Conservation (phyloP, 2,113 vertebrate species). For the Pseudopodoces humilis region DNA sequence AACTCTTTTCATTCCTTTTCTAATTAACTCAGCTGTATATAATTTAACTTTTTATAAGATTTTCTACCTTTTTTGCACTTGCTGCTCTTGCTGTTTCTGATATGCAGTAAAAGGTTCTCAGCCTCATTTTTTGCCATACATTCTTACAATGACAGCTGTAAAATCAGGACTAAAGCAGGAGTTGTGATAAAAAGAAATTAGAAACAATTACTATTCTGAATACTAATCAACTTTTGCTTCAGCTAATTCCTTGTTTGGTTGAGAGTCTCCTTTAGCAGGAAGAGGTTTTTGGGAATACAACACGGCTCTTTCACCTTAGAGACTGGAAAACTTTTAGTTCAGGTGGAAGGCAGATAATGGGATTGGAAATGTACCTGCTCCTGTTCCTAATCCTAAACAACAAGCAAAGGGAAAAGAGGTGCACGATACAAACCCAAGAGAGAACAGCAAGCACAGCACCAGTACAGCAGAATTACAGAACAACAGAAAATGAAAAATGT, state of each 20-base stretch:
- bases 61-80: background rate
- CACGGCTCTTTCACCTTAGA: background rate
- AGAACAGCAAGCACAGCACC: background rate
- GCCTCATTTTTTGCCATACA: background rate
- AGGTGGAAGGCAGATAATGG: background rate
- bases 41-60: background rate
- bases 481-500: background rate
- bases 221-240: background rate
- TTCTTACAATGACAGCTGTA: background rate
- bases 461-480: background rate
- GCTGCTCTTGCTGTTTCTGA: background rate
- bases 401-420: background rate
- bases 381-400: background rate
- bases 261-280: background rate
- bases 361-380: background rate
- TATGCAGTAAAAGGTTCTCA: background rate
- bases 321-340: background rate
- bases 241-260: background rate
- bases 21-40: background rate
- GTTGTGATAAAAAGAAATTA: background rate
- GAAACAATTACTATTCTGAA: background rate
- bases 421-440: rapidly evolving
- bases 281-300: background rate
- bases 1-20: background rate
- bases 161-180: background rate